Evolutionary conservation across 2,797 vertebrate species (phyloP).

Genomic region (Takifugu rubripes): DNA sequence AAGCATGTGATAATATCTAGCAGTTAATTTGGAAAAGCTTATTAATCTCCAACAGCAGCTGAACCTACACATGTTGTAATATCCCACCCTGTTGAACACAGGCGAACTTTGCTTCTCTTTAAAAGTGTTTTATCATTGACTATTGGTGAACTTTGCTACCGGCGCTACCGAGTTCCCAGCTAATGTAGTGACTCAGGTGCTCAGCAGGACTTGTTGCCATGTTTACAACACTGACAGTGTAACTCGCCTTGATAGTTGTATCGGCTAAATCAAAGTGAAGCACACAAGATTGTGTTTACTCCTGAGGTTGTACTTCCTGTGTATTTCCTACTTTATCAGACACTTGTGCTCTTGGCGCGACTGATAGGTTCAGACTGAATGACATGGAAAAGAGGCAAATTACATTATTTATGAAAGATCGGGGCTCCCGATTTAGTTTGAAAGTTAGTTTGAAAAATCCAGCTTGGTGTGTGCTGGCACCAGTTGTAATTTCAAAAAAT

Average conservation of each 20-base stretch:
- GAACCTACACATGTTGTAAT: not conserved
- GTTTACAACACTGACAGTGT: constrained; percentile 48
- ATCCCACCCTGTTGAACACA: constrained; percentile 9
- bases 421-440: constrained; percentile 1
- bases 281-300: constrained; percentile 25
- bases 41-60: constrained; percentile 16
- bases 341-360: constrained; percentile 29
- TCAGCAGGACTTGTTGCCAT: constrained; percentile 42
- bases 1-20: constrained; percentile 45
- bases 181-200: constrained; percentile 27
- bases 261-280: constrained; percentile 39
- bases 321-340: constrained; percentile 44
- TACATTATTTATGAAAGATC: constrained; percentile 3
- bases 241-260: constrained; percentile 24
- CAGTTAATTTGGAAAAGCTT: constrained; percentile 32
- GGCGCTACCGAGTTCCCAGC: constrained; percentile 33
- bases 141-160: constrained; percentile 71
- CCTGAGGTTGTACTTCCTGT: constrained; percentile 32
- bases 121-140: constrained; percentile 74
- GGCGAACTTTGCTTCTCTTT: constrained; percentile 74
- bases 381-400: constrained; percentile 40
- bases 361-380: constrained; percentile 19
- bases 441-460: constrained; percentile 1
- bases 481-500: not conserved
- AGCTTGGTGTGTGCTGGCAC: not conserved